These are phyloP conservation scores for Macropis europaea DNA, from an alignment of 2,888 invertebrate species.

Conservation along the genomic window DNA sequence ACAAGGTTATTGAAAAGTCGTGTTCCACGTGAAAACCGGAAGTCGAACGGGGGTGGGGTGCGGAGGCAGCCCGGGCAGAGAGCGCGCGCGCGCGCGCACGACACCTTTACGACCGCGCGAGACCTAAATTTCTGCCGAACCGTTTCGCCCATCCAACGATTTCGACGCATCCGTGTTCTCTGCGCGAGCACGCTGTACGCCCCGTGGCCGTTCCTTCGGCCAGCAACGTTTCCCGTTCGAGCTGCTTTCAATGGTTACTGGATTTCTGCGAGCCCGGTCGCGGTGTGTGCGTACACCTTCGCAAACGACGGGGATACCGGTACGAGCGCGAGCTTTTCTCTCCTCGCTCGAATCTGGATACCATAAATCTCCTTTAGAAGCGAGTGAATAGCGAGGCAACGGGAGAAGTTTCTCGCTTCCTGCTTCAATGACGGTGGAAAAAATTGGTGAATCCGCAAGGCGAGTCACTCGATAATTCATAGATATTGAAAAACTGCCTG, in stretches of 20 bases:
- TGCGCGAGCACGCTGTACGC: no score
- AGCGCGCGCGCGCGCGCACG: background rate
- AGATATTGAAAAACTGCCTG: slow-evolving; percentile 53
- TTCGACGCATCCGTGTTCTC: no score
- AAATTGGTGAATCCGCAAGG: slow-evolving; percentile 51
- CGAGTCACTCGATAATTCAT: slow-evolving; percentile 57
- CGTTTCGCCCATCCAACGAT: no score
- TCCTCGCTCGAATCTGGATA: slow-evolving; percentile 28
- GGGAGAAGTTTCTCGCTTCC: slow-evolving; percentile 53
- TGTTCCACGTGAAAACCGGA: slow-evolving; percentile 74
- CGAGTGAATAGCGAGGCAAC: slow-evolving; percentile 52
- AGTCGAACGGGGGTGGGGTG: no score
- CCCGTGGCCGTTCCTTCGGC: no score
- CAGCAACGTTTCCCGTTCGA: slow-evolving; percentile 17
- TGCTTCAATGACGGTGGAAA: slow-evolving; percentile 49
- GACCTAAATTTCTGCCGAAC: background rate
- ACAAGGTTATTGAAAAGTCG: slow-evolving; percentile 76
- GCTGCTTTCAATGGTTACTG: slow-evolving; percentile 36
- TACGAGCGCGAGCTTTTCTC: slow-evolving; percentile 32
- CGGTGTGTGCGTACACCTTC: background rate
- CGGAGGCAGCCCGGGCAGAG: background rate
- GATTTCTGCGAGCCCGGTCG: slow-evolving; percentile 29
- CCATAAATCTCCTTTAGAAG: slow-evolving; percentile 63
- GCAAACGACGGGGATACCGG: slow-evolving; percentile 18
- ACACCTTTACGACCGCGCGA: slow-evolving; percentile 5